A percentile compares a stretch with the other conserved stretches of the same genome.
Evolutionary conservation across 2,888 invertebrate genomes (phyloP).

Genomic region (Agrotis ipsilon): DNA sequence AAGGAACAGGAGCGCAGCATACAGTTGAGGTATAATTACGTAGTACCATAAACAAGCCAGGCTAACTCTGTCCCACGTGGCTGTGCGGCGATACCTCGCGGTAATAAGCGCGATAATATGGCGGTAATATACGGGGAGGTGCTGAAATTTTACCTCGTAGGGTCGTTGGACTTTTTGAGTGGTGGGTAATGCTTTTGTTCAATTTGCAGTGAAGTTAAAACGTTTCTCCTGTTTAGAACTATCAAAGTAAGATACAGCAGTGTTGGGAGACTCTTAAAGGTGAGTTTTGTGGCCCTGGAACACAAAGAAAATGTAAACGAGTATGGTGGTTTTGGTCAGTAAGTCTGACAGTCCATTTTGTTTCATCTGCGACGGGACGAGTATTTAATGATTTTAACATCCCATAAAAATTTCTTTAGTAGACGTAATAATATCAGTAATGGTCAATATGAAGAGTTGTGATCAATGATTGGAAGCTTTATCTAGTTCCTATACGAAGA

Average conservation of each 20-base stretch:
- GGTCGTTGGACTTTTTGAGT: constrained; percentile 31
- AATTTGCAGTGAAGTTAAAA: neutral
- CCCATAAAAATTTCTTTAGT: too few relatives aligned
- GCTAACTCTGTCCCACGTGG: constrained; percentile 63
- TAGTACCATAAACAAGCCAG: constrained; percentile 61
- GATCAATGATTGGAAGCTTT: neutral
- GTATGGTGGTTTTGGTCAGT: too few relatives aligned
- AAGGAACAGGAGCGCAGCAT: constrained; percentile 31
- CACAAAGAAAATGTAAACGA: too few relatives aligned
- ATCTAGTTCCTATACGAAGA: too few relatives aligned
- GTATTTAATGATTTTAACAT: too few relatives aligned
- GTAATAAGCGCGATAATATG: constrained; percentile 60
- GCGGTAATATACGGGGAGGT: constrained; percentile 47
- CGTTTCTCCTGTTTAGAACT: neutral
- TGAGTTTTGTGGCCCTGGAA: too few relatives aligned
- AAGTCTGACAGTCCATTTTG: too few relatives aligned
- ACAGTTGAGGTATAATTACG: constrained; percentile 62
- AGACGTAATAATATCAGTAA: neutral
- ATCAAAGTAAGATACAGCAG: neutral
- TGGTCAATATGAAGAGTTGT: neutral
- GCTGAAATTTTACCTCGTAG: constrained; percentile 40
- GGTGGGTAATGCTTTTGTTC: neutral
- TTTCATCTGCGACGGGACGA: too few relatives aligned
- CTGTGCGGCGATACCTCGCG: constrained; percentile 52
- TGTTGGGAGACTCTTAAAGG: too few relatives aligned